Base-by-base conservation (phyloP, 2,797 vertebrate species). In the Hapalemur alaotrensis region DNA sequence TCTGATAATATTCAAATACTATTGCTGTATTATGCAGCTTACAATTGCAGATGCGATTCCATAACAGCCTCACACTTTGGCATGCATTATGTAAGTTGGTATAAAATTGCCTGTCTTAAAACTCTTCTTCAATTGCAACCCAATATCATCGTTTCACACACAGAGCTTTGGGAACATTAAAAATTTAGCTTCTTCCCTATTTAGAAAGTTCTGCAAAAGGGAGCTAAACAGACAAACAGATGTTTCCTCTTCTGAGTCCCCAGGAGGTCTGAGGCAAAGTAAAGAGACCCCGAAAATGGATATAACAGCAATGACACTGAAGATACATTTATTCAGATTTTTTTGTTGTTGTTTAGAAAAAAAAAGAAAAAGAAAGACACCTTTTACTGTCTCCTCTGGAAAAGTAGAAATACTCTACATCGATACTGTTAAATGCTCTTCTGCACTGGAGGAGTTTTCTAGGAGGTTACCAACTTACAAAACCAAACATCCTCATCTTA, bases 91-190 rank as follows among this genome's bases (percentile, higher is more conserved):
- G 87, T 70, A 98, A 98, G 97, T 98, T 98, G 96, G 97, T 98
- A 96, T 98, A 97, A 98, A 98, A 98, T 98, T 88, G 65, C 96
- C 97, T 96, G 95, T 98, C 97, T 98, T 98, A 98, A 98, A 98
- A 98, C 98, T 97, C 94, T 97, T 97, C 97, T 97, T 97, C 97
- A 97, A 93, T 97, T 95, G 96, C 96, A 92, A 89, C 95, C 97
- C 96, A 98, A 84, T 98, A 97, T 97, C 96, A 97, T 98, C 59
- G 7, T 97, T 97, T 96, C 96, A 97, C 90, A 97, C 96, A 97
- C 95, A 96, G 94, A 97, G 96, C 97, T 97, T 98, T 22, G 78
- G 97, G 94, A 96, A 59, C 32, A 78, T 97, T 98, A 97, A 54
- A 95, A 75, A 92, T 93, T 96, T 92, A 98, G 81, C 61, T 88